Conservation (phyloP, 1,140 invertebrate genomes). For the Zaprionus davidi region DNA sequence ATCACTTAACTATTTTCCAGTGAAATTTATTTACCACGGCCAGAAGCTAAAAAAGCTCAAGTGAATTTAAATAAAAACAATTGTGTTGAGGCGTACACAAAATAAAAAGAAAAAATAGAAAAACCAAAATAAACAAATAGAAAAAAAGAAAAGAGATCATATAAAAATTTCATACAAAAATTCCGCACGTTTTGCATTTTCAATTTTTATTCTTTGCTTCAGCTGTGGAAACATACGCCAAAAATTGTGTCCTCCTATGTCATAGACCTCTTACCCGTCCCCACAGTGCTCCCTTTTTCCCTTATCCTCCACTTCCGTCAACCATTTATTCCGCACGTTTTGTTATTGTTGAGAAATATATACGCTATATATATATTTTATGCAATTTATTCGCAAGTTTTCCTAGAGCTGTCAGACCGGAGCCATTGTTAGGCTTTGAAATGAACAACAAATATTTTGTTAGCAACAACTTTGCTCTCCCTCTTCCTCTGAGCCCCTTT, state of each 20-base stretch:
- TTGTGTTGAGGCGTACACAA: slow-evolving; percentile 38
- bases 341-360: slow-evolving; percentile 32
- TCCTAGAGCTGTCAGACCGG: slow-evolving; percentile 1
- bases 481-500: neutral
- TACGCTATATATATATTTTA: slow-evolving; percentile 8
- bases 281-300: slow-evolving; percentile 1
- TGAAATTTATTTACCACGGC: slow-evolving; percentile 46
- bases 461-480: slow-evolving; percentile 24
- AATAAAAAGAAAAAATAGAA: slow-evolving; percentile 18
- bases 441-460: slow-evolving; percentile 50
- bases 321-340: slow-evolving; percentile 48
- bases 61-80: slow-evolving; percentile 58
- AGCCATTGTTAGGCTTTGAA: slow-evolving; percentile 37
- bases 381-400: slow-evolving; percentile 27
- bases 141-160: slow-evolving; percentile 5
- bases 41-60: slow-evolving; percentile 37
- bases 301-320: neutral
- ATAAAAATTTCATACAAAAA: slow-evolving; percentile 37
- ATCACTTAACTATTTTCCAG: slow-evolving; percentile 68
- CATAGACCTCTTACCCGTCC: neutral
- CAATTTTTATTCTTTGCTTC: slow-evolving; percentile 1
- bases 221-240: slow-evolving; percentile 50
- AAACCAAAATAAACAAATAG: neutral
- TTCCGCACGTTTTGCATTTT: slow-evolving; percentile 32
- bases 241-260: slow-evolving; percentile 44